Evolutionary conservation across 2,113 vertebrate species (phyloP).

Genomic region (Mungos mungo): DNA sequence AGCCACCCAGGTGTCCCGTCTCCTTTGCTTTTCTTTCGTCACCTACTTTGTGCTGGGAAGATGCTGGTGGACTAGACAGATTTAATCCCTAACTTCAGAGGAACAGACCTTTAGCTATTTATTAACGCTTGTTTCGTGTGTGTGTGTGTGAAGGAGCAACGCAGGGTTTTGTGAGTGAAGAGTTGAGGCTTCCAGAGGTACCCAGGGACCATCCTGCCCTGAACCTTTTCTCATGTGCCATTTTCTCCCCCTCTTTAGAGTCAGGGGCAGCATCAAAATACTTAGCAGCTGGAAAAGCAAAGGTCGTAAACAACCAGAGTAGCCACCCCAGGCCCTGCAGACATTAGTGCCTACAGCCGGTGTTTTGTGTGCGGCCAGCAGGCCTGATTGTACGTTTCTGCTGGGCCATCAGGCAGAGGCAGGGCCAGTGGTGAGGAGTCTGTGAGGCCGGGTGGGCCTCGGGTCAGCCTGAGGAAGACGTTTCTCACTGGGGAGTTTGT

Average conservation of each 20-base stretch:
- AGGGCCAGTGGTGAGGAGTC: neutral
- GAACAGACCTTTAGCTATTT: neutral
- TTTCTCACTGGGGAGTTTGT: neutral
- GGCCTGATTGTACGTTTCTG: too few species aligned
- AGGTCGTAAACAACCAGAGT: accelerated
- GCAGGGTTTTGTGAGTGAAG: neutral
- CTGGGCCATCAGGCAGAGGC: neutral
- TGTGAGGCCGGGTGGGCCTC: neutral
- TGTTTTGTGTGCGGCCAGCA: neutral
- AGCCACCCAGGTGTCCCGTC: too few species aligned
- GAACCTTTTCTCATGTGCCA: neutral
- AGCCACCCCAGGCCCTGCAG: neutral
- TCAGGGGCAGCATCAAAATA: neutral
- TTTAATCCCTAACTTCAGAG: neutral
- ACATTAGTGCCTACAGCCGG: neutral
- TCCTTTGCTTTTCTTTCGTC: neutral
- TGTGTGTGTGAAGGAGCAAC: neutral
- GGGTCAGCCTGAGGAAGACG: neutral
- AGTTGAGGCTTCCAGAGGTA: neutral
- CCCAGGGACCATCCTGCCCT: accelerated
- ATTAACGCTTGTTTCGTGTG: accelerated
- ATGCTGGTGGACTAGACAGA: neutral
- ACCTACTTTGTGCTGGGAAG: neutral
- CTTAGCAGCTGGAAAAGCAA: neutral
- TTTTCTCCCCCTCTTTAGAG: neutral